Base-by-base conservation (phyloP, 2,113 vertebrate species). In the Xenopus borealis region DNA sequence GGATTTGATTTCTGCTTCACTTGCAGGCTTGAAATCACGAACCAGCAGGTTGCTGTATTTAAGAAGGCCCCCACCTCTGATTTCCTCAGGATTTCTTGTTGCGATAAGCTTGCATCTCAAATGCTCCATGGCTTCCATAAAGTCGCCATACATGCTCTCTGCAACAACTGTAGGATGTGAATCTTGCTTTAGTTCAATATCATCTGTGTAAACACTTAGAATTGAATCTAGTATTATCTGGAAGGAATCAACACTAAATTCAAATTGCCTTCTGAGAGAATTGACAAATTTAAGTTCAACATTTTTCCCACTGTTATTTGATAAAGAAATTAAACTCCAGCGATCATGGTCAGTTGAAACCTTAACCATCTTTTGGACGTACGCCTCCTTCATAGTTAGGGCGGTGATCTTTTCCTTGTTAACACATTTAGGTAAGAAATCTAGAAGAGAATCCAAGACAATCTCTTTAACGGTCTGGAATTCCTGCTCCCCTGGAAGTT, bases 321-420 rank as follows among this genome's bases (percentile, higher is more conserved):
- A 97, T 45, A 99, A 91, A 0, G 96, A 99, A 82, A 99, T 99
- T 82, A 99, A 95, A 78, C 96, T 98, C 97, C 97, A 99, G 62
- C 93, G 94, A 78, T 99, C 95, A 0, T 94, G 85, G 18, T 94
- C 89, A 0, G 87, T 94, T 81, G 94, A 98, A 44, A 99, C 92
- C 80, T 98, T 99, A 14, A 99, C 94, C 96, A 99, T 97, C 88
- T 98, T 99, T 88, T 98, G 95, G 27, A 99, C 96, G 0, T 99
- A 99, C 47, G 94, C 96, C 20, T 96, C 94, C 75, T 96, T 97
- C 95, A 99, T 95, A n/a, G 86, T 97, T 45, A 89, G 91, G 58
- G 75, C 89, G 0, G 94, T 98, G 83, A 98, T 95, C 81, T 95
- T 94, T 80, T 98, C 93, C 80, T 94, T 96, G 86, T 97, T 97